Conservation (phyloP, 2,888 invertebrate genomes). For the Eupithecia inturbata region DNA sequence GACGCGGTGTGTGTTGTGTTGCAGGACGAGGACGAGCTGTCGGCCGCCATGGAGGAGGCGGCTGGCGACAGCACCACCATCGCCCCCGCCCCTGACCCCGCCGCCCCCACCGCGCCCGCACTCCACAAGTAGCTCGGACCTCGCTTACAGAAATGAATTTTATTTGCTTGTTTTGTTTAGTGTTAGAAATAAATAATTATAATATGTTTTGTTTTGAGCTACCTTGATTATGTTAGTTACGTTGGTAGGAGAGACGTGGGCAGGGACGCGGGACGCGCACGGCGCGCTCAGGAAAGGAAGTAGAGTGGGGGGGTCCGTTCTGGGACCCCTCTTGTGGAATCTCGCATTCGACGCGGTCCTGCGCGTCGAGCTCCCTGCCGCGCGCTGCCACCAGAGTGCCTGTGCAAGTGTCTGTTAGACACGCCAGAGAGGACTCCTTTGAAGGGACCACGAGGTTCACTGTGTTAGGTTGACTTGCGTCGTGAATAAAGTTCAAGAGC, state of each 20-base stretch:
- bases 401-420: too few relatives aligned
- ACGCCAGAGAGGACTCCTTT: too few relatives aligned
- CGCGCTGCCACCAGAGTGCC: too few relatives aligned
- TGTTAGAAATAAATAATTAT: background rate
- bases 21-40: slow-evolving; percentile 39
- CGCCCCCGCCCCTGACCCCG: background rate
- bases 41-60: slow-evolving; percentile 26
- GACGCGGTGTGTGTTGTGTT: slow-evolving; percentile 27
- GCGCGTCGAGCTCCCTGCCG: too few relatives aligned
- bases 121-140: background rate
- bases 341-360: too few relatives aligned
- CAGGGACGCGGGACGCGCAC: too few relatives aligned
- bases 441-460: too few relatives aligned
- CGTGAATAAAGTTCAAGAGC: too few relatives aligned
- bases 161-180: background rate
- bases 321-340: too few relatives aligned
- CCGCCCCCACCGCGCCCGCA: slow-evolving; percentile 3
- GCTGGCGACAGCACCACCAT: slow-evolving; percentile 1
- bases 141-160: background rate
- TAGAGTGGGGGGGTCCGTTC: too few relatives aligned
- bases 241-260: background rate
- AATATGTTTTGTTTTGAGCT: background rate
- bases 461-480: too few relatives aligned
- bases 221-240: background rate
- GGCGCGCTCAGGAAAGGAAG: too few relatives aligned